Evolutionary conservation across 2,888 invertebrate species (phyloP).

Genomic region (Sinohyriopsis cumingii): DNA sequence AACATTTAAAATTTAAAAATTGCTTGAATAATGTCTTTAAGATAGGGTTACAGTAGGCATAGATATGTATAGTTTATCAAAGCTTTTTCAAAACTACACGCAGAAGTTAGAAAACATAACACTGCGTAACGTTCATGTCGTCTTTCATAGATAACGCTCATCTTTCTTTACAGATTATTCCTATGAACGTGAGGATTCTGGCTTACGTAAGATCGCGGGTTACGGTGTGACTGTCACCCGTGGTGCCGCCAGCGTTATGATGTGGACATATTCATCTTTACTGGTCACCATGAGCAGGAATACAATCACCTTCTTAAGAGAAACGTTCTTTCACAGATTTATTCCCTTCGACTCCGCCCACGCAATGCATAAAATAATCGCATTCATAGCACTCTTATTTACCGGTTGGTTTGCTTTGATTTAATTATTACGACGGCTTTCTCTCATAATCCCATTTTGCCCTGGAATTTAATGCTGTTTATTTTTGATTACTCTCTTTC

Average conservation of each 20-base stretch:
- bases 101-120: too few relatives aligned
- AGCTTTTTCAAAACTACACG: too few relatives aligned
- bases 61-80: too few relatives aligned
- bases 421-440: too few relatives aligned
- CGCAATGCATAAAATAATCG: conserved; percentile 77
- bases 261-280: conserved; percentile 77
- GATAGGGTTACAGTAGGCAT: too few relatives aligned
- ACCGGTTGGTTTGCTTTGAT: conserved; percentile 71
- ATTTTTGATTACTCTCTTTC: too few relatives aligned
- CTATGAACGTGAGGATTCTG: conserved; percentile 76
- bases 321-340: conserved; percentile 76
- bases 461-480: too few relatives aligned
- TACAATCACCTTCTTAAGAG: conserved; percentile 76
- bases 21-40: too few relatives aligned
- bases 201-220: conserved; percentile 77
- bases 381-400: conserved; percentile 75
- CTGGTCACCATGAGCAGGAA: conserved; percentile 79
- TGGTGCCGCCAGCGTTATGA: conserved; percentile 79
- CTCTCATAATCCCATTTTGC: too few relatives aligned
- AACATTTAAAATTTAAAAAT: too few relatives aligned
- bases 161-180: conserved; percentile 73
- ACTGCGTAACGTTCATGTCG: too few relatives aligned
- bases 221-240: conserved; percentile 77
- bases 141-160: too few relatives aligned
- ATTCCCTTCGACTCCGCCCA: conserved; percentile 78